Evolutionary conservation across 2,113 vertebrate genomes (phyloP).

Genomic region (Menidia beryllina): DNA sequence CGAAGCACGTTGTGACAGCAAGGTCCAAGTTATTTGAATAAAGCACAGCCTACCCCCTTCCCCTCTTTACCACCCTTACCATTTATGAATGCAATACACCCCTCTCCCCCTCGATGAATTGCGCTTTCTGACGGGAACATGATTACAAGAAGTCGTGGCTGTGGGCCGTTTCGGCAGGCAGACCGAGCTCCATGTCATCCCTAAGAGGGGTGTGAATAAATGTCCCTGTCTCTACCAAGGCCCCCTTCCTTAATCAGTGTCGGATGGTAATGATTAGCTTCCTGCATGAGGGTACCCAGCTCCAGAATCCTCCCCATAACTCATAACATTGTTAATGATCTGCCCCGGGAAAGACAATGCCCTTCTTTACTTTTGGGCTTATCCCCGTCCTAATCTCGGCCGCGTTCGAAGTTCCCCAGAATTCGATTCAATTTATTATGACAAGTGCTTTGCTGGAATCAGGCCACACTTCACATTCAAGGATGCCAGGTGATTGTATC

Average conservation of each 20-base stretch:
- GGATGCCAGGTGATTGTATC: conserved; percentile 69
- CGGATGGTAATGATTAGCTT: conserved; percentile 77
- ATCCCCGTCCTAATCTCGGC: conserved; percentile 66
- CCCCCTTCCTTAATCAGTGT: conserved; percentile 79
- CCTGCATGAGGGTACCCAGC: conserved; percentile 37
- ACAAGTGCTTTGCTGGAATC: conserved; percentile 65
- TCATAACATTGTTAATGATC: conserved; percentile 71
- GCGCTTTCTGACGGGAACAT: conserved; percentile 72
- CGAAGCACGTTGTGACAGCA: conserved; percentile 19
- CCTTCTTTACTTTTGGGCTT: conserved; percentile 57
- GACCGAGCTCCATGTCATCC: conserved; percentile 71
- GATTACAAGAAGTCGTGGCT: conserved; percentile 74
- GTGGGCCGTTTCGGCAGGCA: conserved; percentile 68
- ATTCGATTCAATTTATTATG: conserved; percentile 69
- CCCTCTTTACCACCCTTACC: background rate
- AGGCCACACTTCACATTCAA: conserved; percentile 41
- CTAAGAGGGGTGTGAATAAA: conserved; percentile 76
- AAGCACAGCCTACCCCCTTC: conserved; percentile 13
- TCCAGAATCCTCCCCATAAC: conserved; percentile 39
- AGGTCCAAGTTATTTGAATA: conserved; percentile 45
- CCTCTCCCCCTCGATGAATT: conserved; percentile 62
- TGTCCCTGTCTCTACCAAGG: conserved; percentile 72
- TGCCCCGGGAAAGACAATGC: conserved; percentile 64
- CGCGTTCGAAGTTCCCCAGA: conserved; percentile 49
- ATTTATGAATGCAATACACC: conserved; percentile 52